Evolutionary conservation across 2,797 vertebrate species (phyloP), one percentile per base, ranked within the genome.

Genomic region (Myiothlypis chrysogaster): DNA sequence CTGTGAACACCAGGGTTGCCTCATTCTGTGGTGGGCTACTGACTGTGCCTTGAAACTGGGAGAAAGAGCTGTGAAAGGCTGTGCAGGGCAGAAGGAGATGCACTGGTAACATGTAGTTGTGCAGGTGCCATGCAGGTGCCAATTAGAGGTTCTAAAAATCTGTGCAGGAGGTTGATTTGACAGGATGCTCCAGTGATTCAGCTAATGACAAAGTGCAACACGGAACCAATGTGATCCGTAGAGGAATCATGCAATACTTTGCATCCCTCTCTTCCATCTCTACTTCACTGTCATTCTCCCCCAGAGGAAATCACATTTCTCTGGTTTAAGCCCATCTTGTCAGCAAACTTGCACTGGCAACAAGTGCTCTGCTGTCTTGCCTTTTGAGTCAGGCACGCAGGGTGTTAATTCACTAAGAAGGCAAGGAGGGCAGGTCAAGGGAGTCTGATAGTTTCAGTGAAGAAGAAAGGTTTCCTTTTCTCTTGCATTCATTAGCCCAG

Each of bases 81-180:
- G 46, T 49, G 39, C 72, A 70, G 57, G 47, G 53, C 68, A 80
- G 59, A 70, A 6, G n/a, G 65, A 94, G 53, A 60, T 2, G 12
- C 53, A n/a, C 0, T 43, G 16, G 59, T 87, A 85, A 75, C 2
- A 6, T 61, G 66, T 41, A 79, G 91, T 68, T 65, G 75, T 90
- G 87, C 75, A 91, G 89, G 68, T 87, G 71, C 52, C 50, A 71
- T 87, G 82, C 86, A 96, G 92, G 88, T 85, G 77, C 46, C 82
- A 89, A 95, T 96, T 55, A 95, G 76, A 87, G 35, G 19, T 75
- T 94, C 92, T 95, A 93, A 84, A 95, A 94, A 83, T 92, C 80
- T 41, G 52, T 63, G 94, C 90, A 95, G 96, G 93, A 92, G 94
- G 94, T 60, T 96, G 96, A 96, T 97, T 95, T 97, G 84, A 82